A percentile compares a stretch with the other conserved stretches of the same genome.
Conservation (phyloP, 2,888 invertebrate genomes). For the Agrochola lychnidis region DNA sequence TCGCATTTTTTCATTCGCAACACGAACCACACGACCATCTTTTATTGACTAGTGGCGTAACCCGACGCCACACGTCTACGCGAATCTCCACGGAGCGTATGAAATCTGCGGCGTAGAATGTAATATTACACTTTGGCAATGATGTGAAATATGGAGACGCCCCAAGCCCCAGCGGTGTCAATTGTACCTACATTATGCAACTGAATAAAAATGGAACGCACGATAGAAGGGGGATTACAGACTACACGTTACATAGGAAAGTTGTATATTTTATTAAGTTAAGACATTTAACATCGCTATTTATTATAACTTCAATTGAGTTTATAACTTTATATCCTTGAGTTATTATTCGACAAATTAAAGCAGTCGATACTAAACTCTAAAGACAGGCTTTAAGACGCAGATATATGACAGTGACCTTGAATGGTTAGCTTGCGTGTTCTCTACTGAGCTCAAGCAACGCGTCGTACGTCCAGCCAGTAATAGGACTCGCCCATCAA, state of each 20-base stretch:
- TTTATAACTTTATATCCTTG: not conserved
- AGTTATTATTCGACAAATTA: not conserved
- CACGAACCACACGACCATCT: slow-evolving; percentile 74
- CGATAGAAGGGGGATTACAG: not conserved
- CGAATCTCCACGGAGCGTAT: slow-evolving; percentile 79
- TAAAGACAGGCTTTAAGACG: too few species aligned
- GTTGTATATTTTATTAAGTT: slow-evolving; percentile 1
- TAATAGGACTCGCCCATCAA: too few species aligned
- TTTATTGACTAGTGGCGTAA: slow-evolving; percentile 81
- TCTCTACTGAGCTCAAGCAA: too few species aligned
- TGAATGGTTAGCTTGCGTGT: too few species aligned
- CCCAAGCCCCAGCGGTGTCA: slow-evolving; percentile 38
- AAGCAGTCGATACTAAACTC: too few species aligned
- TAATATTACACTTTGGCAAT: slow-evolving; percentile 77
- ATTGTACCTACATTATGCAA: slow-evolving; percentile 54
- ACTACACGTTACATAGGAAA: not conserved
- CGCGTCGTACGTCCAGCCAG: too few species aligned
- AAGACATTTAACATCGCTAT: not conserved
- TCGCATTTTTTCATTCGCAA: slow-evolving; percentile 75
- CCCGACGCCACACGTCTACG: slow-evolving; percentile 80
- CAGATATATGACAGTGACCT: too few species aligned
- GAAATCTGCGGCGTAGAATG: slow-evolving; percentile 81
- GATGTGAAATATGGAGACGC: slow-evolving; percentile 66
- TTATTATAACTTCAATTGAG: not conserved
- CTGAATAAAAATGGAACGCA: slow-evolving; percentile 33